phyloP scores from a whole-genome alignment of 2,888 invertebrate species.

The Serrognathus titanus region DNA sequence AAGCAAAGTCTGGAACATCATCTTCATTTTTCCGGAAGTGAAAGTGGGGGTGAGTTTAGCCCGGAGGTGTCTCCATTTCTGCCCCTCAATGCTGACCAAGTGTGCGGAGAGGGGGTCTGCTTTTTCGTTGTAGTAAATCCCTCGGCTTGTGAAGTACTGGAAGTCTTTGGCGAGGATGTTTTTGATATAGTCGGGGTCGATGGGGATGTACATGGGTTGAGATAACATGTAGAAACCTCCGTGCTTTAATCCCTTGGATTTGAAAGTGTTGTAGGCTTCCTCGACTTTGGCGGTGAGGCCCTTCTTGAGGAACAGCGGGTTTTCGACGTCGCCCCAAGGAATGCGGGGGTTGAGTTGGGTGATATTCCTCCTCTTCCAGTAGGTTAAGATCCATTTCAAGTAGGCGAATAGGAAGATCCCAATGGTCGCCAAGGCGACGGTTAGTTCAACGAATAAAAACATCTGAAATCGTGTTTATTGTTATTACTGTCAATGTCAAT shows the following conservation, averaged over 20 bases:
- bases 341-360: constrained; percentile 3
- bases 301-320: background rate
- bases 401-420: background rate
- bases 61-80: constrained; percentile 53
- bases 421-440: background rate
- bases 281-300: background rate
- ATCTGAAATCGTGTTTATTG: background rate
- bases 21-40: constrained; percentile 20
- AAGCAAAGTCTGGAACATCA: background rate
- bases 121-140: too few relatives aligned
- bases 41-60: constrained; percentile 22
- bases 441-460: background rate
- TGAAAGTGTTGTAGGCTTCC: too few relatives aligned
- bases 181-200: too few relatives aligned
- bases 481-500: background rate
- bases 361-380: constrained; percentile 5
- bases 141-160: too few relatives aligned
- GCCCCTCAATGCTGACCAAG: constrained; percentile 54
- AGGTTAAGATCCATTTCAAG: constrained; percentile 7
- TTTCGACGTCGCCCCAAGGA: constrained; percentile 4
- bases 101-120: constrained; percentile 56
- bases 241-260: too few relatives aligned
- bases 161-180: too few relatives aligned
- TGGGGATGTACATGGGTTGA: too few relatives aligned
- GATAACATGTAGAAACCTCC: too few relatives aligned